These are phyloP conservation scores for Ichneumoninae sp. DNA, from an alignment of 2,888 invertebrate genomes.

Conservation along the genomic window DNA sequence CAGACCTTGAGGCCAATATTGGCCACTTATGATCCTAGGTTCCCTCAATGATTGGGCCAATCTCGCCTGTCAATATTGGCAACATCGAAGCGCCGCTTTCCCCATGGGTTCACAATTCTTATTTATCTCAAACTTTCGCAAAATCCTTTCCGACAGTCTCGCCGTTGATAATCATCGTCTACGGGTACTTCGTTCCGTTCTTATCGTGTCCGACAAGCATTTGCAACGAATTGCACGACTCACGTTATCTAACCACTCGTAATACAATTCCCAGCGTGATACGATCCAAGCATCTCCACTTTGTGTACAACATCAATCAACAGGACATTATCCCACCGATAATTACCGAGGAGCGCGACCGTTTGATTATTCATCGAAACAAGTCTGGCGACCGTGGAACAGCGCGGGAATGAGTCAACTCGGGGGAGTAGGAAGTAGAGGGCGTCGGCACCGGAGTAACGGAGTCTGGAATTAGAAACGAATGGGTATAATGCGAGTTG, in stretches of 20 bases:
- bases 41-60: too few species aligned
- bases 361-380: conserved; percentile 58
- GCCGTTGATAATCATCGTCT: neutral
- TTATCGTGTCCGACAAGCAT: conserved; percentile 46
- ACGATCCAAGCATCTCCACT: conserved; percentile 34
- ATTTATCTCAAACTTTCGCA: neutral
- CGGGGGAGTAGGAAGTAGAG: conserved; percentile 17
- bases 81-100: too few species aligned
- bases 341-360: conserved; percentile 42
- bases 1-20: too few species aligned
- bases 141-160: neutral
- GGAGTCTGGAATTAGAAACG: conserved; percentile 31
- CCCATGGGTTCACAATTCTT: neutral
- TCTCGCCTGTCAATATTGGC: too few species aligned
- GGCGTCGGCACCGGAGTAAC: conserved; percentile 55
- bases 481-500: conserved; percentile 6
- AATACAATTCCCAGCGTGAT: conserved; percentile 29
- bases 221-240: conserved; percentile 18
- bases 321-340: conserved; percentile 19
- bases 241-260: conserved; percentile 41
- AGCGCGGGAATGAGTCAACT: conserved; percentile 33
- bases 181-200: conserved; percentile 18
- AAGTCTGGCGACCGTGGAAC: conserved; percentile 3
- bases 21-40: too few species aligned
- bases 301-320: conserved; percentile 40